Conservation (phyloP, 1,140 invertebrate species). For the Cataglyphis hispanica region DNA sequence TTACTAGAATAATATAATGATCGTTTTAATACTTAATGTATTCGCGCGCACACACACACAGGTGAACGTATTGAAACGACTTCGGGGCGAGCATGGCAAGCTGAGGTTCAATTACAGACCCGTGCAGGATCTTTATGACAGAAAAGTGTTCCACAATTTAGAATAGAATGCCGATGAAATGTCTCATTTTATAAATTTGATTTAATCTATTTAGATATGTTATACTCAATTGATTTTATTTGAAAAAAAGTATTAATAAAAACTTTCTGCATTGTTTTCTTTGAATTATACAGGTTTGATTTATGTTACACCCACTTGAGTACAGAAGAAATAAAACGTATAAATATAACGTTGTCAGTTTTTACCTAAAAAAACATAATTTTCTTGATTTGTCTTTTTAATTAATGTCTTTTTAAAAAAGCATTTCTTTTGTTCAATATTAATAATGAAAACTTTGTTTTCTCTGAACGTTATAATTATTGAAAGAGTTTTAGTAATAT, state of each 20-base stretch:
- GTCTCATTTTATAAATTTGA: no score
- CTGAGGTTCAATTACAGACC: conserved; percentile 76
- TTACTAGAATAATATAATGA: not conserved
- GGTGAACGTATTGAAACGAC: conserved; percentile 71
- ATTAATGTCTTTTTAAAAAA: no score
- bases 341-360: no score
- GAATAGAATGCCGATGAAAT: conserved; percentile 20
- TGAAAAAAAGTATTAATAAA: conserved; percentile 1
- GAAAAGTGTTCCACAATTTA: conserved; percentile 77
- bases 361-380: no score
- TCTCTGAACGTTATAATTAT: not conserved
- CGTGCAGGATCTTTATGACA: conserved; percentile 62
- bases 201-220: not conserved
- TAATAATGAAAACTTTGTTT: not conserved
- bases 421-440: no score
- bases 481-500: not conserved
- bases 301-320: not conserved
- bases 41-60: conserved; percentile 2
- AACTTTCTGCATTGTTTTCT: not conserved
- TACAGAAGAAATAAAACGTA: no score
- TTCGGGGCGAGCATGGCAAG: conserved; percentile 62
- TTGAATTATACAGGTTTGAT: not conserved
- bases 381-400: no score
- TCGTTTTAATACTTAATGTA: conserved; percentile 2
- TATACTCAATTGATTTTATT: not conserved